Base-by-base conservation (phyloP, 2,888 invertebrate species). In the Drosophila paranaensis region DNA sequence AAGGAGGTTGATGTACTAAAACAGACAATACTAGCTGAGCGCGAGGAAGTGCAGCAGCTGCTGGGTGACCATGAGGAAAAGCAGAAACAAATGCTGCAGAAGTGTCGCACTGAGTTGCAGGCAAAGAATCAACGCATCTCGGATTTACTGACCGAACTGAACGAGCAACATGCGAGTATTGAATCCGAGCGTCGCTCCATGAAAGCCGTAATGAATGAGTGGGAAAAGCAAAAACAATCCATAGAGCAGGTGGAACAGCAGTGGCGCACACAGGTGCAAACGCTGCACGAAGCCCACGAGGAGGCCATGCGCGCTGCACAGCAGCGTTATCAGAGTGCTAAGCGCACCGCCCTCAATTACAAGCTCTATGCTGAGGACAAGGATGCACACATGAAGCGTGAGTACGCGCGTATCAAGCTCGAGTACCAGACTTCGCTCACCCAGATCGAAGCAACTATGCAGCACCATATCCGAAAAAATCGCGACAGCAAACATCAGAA, bases 351-450 rank as follows among this genome's bases (percentile, higher is more conserved):
- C 37, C 92, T 92, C 30, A 95, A 95, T 87, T 95, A 95, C 86
- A 95, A 95, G 94, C 94, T 95, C 74, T 95, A 95, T 79, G 94
- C 95, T 20, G 93, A 94, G 35, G 95, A 95, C 76, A 95, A 95
- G 81, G 95, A 95, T 69, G 94, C 94, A 33, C 95, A 95, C 84
- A 94, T 95, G 75, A 93, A 93, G 77, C 94, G 93, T 66, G 95
- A 95, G 90, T 94, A 95, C 88, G 94, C 94, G 71, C 93, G 95
- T 45, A 94, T 95, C 79, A 95, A 95, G 82, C 93, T 94, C 45
- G 95, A 94, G 74, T 95, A 95, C 70, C 90, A 92, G 43, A 67
- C 83, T 11, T 88, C 90, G 3, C 60, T 92, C 39, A 70, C 87
- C 6, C 91, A 91, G 60, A 88, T 92, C 30, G 90, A 92, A 69